Conservation (phyloP, 2,888 invertebrate species). For the Drosophila peninsularis region DNA sequence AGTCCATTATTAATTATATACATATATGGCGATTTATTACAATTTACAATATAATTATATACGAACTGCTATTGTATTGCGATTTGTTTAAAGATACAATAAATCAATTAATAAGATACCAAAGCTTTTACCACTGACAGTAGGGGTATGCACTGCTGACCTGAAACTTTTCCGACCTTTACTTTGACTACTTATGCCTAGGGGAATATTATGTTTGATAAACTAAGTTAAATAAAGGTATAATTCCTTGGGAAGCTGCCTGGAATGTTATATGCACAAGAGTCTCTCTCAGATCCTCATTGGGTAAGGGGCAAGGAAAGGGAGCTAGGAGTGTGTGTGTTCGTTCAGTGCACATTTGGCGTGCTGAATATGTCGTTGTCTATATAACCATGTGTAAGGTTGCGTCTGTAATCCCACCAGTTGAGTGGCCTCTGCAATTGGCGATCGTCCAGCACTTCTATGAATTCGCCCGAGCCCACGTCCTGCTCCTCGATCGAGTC, state of each 20-base stretch:
- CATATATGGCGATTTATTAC: slow-evolving; percentile 61
- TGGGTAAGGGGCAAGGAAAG: slow-evolving; percentile 56
- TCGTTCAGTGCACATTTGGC: slow-evolving; percentile 62
- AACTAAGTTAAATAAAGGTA: neutral
- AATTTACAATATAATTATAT: slow-evolving; percentile 53
- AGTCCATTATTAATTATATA: slow-evolving; percentile 46
- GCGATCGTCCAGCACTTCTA: slow-evolving; percentile 22
- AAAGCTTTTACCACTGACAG: slow-evolving; percentile 1
- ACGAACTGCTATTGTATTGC: slow-evolving; percentile 66
- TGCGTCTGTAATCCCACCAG: slow-evolving; percentile 79
- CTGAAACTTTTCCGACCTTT: neutral
- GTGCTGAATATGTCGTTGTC: slow-evolving; percentile 80
- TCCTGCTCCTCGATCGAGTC: slow-evolving; percentile 73
- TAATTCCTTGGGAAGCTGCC: neutral
- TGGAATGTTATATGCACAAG: slow-evolving; percentile 1
- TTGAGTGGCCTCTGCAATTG: slow-evolving; percentile 30
- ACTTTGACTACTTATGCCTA: neutral
- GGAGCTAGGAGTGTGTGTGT: slow-evolving; percentile 9
- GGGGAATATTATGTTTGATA: neutral
- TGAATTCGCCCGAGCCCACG: slow-evolving; percentile 36
- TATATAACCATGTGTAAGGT: slow-evolving; percentile 79
- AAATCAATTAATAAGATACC: slow-evolving; percentile 29
- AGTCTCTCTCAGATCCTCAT: neutral
- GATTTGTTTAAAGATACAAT: slow-evolving; percentile 56
- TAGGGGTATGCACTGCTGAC: neutral